Evolutionary conservation across 2,797 vertebrate species (phyloP), one percentile per base, ranked within the genome.

Genomic region (Podarcis lilfordi): DNA sequence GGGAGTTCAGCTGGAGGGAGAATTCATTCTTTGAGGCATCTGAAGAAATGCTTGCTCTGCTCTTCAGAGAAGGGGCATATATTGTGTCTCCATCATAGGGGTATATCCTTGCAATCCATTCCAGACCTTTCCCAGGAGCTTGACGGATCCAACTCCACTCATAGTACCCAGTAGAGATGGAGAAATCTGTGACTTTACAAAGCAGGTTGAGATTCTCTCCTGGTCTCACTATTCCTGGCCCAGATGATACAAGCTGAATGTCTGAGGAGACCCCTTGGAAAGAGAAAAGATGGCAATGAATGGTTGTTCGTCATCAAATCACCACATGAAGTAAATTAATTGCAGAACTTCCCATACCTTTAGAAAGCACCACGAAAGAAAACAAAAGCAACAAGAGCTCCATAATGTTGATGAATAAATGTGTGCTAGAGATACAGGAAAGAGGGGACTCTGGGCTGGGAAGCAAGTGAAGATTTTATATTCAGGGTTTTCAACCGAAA

Each of bases 11-110:
- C 35, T 75, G 80, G 5, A 82, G 80, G 4, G 37, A 64, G 8
- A 21, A 74, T 5, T 75, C 50, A 25, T 75, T 87, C 68, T 40
- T 82, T 13, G 80, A 50, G 11, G 8, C 29, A 19, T 76, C 80
- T 59, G 21, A 27, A 45, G 80, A 27, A 9, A 66, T 21, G 8
- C 29, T 76, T 13, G 25, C 10, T 10, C n/a, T 4, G 15, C 13
- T 68, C 43, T 68, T 40, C 2, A 82, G n/a, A 4, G 71, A 43
- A 21, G 72, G 4, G 8, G 29, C n/a, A 21, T 37, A 82, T 1
- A 0, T 2, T 61, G 15, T 43, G 0, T 0, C 0, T 0, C 29
- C 37, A 13, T 1, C 0, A 21, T n/a, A 11, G 8, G 61, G 23
- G 2, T 76, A 35, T 17, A 59, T 35, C 25, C 0, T 0, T 1